These are phyloP conservation scores for Carollia perspicillata DNA, from an alignment of 2,113 vertebrate genomes.

Conservation along the genomic window DNA sequence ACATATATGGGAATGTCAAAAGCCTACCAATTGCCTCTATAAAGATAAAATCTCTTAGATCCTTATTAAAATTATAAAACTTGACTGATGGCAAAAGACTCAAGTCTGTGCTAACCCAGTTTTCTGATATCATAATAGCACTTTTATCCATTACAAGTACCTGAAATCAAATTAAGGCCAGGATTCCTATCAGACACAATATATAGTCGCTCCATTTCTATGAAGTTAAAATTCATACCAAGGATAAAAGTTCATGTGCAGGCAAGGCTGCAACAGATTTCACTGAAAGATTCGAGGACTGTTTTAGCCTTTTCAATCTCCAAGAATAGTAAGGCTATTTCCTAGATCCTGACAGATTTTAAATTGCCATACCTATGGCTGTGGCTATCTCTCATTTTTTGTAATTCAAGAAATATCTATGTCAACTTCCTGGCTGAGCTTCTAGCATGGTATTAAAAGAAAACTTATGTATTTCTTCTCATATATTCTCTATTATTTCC, in stretches of 20 bases:
- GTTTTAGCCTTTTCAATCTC: constrained; percentile 60
- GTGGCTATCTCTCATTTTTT: constrained; percentile 48
- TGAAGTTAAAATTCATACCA: constrained; percentile 51
- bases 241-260: constrained; percentile 60
- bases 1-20: constrained; percentile 22
- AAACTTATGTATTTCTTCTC: constrained; percentile 44
- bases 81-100: constrained; percentile 34
- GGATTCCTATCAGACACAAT: constrained; percentile 26
- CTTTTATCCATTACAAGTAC: not conserved
- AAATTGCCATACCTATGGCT: constrained; percentile 67
- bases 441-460: constrained; percentile 42
- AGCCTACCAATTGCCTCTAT: not conserved
- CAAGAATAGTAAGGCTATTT: constrained; percentile 70
- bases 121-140: constrained; percentile 25
- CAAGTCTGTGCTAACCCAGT: not conserved
- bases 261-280: constrained; percentile 57
- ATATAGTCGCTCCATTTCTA: not conserved
- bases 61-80: constrained; percentile 51
- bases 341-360: constrained; percentile 66
- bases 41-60: constrained; percentile 44
- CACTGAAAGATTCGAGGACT: constrained; percentile 49
- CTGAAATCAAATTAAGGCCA: constrained; percentile 54
- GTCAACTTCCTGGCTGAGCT: constrained; percentile 42
- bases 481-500: constrained; percentile 31
- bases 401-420: constrained; percentile 64